Evolutionary conservation across 1,140 invertebrate species (phyloP).

Genomic region (Lepidotrigona ventralis): DNA sequence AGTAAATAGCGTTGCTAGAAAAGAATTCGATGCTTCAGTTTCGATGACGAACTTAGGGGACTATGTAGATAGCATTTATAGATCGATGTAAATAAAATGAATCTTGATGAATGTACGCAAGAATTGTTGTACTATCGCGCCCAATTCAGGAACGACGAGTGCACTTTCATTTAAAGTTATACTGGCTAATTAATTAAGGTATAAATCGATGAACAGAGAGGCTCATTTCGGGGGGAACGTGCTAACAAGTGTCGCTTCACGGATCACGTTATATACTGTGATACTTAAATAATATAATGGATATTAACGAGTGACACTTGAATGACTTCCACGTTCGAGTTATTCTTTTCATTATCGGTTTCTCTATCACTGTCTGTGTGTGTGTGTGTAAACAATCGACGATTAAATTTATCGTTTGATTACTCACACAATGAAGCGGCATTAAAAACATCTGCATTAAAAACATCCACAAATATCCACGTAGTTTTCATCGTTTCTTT

Average conservation of each 20-base stretch:
- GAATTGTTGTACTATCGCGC: slow-evolving; percentile 37
- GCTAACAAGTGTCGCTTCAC: too few relatives aligned
- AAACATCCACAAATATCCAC: neutral
- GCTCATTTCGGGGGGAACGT: too few relatives aligned
- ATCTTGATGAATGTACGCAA: slow-evolving; percentile 31
- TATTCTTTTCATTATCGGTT: neutral
- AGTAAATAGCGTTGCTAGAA: slow-evolving; percentile 33
- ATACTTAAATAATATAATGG: neutral
- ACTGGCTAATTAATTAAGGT: neutral
- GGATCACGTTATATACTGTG: neutral
- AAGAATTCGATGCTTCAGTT: neutral
- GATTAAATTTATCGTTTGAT: neutral
- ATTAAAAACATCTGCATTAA: neutral
- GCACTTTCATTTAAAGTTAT: neutral
- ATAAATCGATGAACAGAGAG: neutral
- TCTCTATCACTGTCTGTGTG: neutral
- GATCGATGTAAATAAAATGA: slow-evolving; percentile 52
- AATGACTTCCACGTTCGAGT: neutral
- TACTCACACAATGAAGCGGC: neutral
- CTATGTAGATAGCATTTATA: slow-evolving; percentile 50
- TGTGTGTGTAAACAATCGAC: neutral
- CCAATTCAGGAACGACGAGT: slow-evolving; percentile 18
- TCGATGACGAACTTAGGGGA: neutral
- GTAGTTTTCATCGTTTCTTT: neutral
- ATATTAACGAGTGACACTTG: neutral